Evolutionary conservation across 2,888 invertebrate genomes (phyloP).

Genomic region (Slavum lentiscoides): DNA sequence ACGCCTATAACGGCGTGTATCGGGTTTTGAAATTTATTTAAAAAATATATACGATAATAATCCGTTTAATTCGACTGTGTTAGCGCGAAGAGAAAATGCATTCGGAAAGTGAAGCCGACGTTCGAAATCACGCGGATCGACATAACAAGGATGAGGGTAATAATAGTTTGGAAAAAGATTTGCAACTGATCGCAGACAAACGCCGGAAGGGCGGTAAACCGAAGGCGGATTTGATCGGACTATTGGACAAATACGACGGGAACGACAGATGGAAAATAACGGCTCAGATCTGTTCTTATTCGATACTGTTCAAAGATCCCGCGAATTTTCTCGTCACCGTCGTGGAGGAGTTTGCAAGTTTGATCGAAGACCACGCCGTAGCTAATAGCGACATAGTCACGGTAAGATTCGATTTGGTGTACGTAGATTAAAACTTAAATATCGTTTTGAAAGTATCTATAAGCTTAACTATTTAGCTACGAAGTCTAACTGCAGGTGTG

Average conservation of each 20-base stretch:
- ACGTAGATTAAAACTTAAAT: too few relatives aligned
- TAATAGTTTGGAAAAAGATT: conserved; percentile 8
- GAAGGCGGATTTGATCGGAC: background rate
- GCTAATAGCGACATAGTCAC: conserved; percentile 28
- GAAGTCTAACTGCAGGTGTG: too few relatives aligned
- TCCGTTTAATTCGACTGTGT: too few relatives aligned
- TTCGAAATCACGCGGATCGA: too few relatives aligned
- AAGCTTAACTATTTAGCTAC: too few relatives aligned
- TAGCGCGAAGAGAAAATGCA: conserved; percentile 7
- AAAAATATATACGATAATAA: too few relatives aligned
- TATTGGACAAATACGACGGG: conserved; percentile 18
- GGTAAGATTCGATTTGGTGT: background rate
- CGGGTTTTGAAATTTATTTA: too few relatives aligned
- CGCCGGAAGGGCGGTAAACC: conserved; percentile 10
- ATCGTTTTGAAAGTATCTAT: too few relatives aligned
- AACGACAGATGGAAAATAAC: conserved; percentile 18
- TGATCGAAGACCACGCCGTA: background rate
- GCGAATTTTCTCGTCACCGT: background rate
- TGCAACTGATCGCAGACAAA: conserved; percentile 2
- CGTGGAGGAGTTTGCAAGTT: conserved; percentile 33
- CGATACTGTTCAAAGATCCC: conserved; percentile 17
- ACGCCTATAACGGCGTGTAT: too few relatives aligned
- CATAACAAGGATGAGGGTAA: too few relatives aligned
- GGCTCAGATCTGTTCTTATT: conserved; percentile 48
- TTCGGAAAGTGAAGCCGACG: background rate